Percentiles rank a stretch among this genome's conserved stretches.
These are phyloP conservation scores for Cathartes aura DNA, from an alignment of 2,113 vertebrate genomes.

Conservation along the genomic window DNA sequence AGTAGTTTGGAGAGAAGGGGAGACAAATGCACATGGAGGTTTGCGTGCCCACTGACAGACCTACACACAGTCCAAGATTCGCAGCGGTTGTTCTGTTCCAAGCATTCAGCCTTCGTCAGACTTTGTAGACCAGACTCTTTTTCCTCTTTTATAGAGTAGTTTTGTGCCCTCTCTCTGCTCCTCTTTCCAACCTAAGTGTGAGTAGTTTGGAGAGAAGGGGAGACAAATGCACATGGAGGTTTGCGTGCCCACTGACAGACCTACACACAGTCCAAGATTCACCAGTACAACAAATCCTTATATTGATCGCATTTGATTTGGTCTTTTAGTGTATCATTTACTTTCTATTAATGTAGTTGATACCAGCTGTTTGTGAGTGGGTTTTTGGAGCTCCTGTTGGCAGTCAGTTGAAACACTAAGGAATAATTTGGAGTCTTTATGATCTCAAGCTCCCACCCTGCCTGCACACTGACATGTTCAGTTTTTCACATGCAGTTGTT, in stretches of 20 bases:
- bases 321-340: neutral
- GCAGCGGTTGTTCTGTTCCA: neutral
- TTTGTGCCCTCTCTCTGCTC: neutral
- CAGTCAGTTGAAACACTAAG: neutral
- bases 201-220: neutral
- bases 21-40: neutral
- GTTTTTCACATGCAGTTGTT: neutral
- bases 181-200: neutral
- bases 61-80: neutral
- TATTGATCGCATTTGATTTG: neutral
- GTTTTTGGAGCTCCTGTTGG: neutral
- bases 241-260: neutral
- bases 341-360: neutral
- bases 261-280: neutral
- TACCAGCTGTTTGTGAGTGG: neutral
- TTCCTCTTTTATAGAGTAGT: neutral
- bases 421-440: neutral
- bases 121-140: neutral
- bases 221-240: neutral
- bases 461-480: neutral
- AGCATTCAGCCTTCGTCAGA: neutral
- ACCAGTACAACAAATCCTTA: neutral
- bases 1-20: neutral
- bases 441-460: neutral
- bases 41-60: neutral